These are phyloP conservation scores for Panagrolaimus sp. DNA, from an alignment of 1,140 invertebrate species.

Conservation along the genomic window DNA sequence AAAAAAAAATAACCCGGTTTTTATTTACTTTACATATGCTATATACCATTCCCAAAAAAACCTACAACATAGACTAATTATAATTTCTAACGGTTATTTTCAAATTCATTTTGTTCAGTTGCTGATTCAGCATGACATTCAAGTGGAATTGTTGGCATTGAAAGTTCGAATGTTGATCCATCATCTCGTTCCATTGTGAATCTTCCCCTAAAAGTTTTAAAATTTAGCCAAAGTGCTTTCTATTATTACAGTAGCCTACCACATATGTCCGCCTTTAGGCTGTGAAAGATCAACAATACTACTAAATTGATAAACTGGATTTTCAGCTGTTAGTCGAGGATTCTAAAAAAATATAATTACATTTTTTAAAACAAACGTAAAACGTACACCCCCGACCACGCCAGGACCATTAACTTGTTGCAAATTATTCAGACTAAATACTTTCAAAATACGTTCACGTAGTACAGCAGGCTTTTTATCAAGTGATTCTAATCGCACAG, in stretches of 20 bases:
- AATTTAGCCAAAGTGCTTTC: no score
- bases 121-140: background rate
- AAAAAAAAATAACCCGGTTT: no score
- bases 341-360: no score
- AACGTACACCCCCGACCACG: constrained; percentile 27
- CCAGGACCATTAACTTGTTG: constrained; percentile 36
- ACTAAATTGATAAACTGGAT: constrained; percentile 40
- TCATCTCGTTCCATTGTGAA: constrained; percentile 45
- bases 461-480: constrained; percentile 27
- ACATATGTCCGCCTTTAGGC: constrained; percentile 45
- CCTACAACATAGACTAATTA: background rate
- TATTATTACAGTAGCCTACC: constrained; percentile 24
- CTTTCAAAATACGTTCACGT: constrained; percentile 36
- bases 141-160: constrained; percentile 29
- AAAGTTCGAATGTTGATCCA: constrained; percentile 37
- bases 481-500: constrained; percentile 38
- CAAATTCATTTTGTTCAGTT: background rate
- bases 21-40: no score
- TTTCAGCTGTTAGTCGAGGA: constrained; percentile 28
- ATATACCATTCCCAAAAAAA: background rate
- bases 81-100: background rate
- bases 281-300: constrained; percentile 38
- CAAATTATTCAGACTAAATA: constrained; percentile 44
- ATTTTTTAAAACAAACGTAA: no score
- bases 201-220: constrained; percentile 30